A percentile compares a stretch with the other conserved stretches of the same genome.
These are phyloP conservation scores for Odocoileus hemionus DNA, from an alignment of 2,113 vertebrate genomes.

Conservation along the genomic window DNA sequence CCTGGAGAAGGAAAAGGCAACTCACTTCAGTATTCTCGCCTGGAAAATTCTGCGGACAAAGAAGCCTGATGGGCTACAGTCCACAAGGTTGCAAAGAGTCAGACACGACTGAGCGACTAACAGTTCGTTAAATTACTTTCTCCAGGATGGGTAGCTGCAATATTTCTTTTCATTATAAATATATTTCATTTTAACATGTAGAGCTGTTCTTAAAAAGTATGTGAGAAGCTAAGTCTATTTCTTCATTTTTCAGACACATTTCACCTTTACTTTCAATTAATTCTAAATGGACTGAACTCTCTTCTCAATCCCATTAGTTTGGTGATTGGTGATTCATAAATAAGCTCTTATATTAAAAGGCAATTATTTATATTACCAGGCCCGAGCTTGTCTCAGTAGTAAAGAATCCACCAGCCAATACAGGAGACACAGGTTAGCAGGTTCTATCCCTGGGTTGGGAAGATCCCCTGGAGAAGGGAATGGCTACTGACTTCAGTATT, in stretches of 20 bases:
- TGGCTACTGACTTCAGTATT: not conserved
- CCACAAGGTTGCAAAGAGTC: not conserved
- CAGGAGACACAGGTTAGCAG: not conserved
- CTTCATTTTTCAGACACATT: not conserved
- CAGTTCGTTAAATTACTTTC: not conserved
- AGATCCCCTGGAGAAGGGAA: not conserved
- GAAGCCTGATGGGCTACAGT: not conserved
- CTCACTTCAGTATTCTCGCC: not conserved
- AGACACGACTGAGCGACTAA: not conserved
- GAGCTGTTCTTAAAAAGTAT: not conserved
- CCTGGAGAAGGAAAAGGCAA: not conserved
- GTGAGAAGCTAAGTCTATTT: not conserved
- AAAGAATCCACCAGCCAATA: not conserved
- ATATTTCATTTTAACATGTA: constrained; percentile 17
- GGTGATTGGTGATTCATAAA: not conserved
- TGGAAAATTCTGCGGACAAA: not conserved
- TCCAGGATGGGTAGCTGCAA: not conserved
- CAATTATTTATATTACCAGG: not conserved
- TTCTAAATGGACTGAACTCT: not conserved
- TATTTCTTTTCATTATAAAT: not conserved
- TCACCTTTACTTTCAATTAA: constrained; percentile 3
- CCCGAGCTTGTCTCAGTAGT: not conserved
- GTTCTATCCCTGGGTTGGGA: not conserved
- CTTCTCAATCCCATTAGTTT: not conserved
- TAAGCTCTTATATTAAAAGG: not conserved